Percentiles rank a stretch among this genome's conserved stretches.
Conservation (phyloP, 2,797 vertebrate genomes). For the Propithecus deckenii region DNA sequence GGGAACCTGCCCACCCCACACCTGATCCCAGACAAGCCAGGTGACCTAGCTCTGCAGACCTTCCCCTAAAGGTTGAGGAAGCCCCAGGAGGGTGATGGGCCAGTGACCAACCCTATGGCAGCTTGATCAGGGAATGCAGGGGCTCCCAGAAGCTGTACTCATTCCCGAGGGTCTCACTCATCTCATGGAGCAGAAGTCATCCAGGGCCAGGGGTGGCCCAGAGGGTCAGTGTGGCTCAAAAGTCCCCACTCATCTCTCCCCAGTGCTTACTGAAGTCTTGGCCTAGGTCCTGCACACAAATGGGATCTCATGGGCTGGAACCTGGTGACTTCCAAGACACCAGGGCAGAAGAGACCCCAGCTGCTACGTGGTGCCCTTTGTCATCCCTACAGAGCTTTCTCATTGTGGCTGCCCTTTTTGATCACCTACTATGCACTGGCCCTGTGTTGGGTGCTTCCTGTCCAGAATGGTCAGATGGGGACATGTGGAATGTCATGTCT, state of each 20-base stretch:
- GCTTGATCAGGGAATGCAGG: neutral
- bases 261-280: neutral
- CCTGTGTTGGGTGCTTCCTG: neutral
- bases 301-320: neutral
- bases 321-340: neutral
- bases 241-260: neutral
- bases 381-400: neutral
- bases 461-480: neutral
- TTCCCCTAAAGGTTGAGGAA: neutral
- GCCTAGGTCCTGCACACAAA: neutral
- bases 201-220: neutral
- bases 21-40: neutral
- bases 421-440: neutral
- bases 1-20: neutral
- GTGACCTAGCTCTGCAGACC: neutral
- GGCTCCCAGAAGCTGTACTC: neutral
- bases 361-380: neutral
- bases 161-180: neutral
- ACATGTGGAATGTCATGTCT: neutral
- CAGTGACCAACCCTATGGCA: neutral
- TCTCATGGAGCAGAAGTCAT: neutral
- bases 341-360: neutral
- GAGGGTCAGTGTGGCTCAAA: neutral
- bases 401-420: neutral
- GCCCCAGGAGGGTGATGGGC: neutral